phyloP scores from a whole-genome alignment of 2,797 vertebrate genomes.

The Paramormyrops hopkinsi region DNA sequence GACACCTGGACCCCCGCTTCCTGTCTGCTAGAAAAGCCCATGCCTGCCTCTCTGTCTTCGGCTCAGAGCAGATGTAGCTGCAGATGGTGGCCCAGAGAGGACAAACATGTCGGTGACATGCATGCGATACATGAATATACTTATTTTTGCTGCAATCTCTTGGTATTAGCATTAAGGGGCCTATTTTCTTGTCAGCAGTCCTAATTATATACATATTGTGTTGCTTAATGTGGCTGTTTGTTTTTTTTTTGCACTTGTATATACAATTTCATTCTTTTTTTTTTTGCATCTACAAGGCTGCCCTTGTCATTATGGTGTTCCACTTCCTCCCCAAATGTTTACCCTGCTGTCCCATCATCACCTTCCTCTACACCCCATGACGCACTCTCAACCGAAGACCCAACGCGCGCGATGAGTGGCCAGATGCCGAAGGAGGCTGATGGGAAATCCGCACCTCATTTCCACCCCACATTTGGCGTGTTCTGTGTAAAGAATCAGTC shows the following conservation, averaged over 20 bases:
- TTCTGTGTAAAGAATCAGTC: neutral
- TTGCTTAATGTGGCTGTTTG: neutral
- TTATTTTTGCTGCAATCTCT: constrained; percentile 1
- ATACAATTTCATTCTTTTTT: neutral
- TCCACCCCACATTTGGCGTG: neutral
- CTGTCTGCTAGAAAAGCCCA: neutral
- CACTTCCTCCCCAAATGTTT: neutral
- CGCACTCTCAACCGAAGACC: neutral
- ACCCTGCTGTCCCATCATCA: constrained; percentile 24
- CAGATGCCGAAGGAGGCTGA: neutral
- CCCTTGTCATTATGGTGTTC: neutral
- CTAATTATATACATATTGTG: neutral
- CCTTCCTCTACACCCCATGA: neutral
- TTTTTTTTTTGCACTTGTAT: neutral
- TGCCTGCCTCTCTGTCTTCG: neutral
- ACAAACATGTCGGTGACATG: constrained; percentile 11
- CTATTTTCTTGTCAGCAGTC: neutral
- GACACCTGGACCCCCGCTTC: neutral
- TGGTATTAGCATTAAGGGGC: constrained; percentile 3
- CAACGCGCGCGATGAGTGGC: neutral
- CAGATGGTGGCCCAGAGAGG: constrained; percentile 13
- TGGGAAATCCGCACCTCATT: neutral
- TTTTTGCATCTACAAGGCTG: neutral
- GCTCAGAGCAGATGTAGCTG: neutral
- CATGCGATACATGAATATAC: constrained; percentile 5